Evolutionary conservation across 2,888 invertebrate species (phyloP), one percentile per base, ranked within the genome.

Genomic region (Trissoscelio sp.): DNA sequence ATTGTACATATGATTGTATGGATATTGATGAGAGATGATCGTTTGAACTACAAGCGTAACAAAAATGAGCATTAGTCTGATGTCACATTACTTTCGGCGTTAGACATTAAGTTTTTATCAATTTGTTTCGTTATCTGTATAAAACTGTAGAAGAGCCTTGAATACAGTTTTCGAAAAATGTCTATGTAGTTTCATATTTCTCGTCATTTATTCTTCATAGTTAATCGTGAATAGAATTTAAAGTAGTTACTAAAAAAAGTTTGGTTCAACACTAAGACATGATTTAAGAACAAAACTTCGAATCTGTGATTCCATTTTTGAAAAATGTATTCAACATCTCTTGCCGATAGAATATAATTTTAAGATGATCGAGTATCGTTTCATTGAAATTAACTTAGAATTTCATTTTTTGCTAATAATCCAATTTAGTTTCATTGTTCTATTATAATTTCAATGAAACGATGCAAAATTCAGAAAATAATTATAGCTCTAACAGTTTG

Each of bases 21-120:
- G 2, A 28, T 34, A 34, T 67, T 39, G 28, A 53, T 55, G n/a
- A 22, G 7, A 42, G 6, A 11, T 24, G 14, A 46, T 22, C 34
- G 28, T 69, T 46, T 46, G n/a, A 28, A 6, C 6, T 28, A 12
- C 20, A 57, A 57, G 28, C 46, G 57, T 46, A 69, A 55, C 44
- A 67, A 67, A 67, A 24, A 9, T 53, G 67, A 53, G 20, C 9
- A 18, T 53, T 69, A 69, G 57, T 46, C 69, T 57, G 34, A 34
- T 57, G 55, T 20, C 2, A 31, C 0, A 42, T 46, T 57, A 22
- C 12, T 34, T 57, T 69, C 16, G 7, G 5, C 5, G 12, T 57
- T 57, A 69, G 11, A 31, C 5, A 2, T 48, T 64, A 31, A 39
- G 53, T 67, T 24, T 14, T 7, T 34, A 34, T 12, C 3, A 11